Base-by-base conservation (phyloP, 2,888 invertebrate genomes). In the Drosophila leonis region DNA sequence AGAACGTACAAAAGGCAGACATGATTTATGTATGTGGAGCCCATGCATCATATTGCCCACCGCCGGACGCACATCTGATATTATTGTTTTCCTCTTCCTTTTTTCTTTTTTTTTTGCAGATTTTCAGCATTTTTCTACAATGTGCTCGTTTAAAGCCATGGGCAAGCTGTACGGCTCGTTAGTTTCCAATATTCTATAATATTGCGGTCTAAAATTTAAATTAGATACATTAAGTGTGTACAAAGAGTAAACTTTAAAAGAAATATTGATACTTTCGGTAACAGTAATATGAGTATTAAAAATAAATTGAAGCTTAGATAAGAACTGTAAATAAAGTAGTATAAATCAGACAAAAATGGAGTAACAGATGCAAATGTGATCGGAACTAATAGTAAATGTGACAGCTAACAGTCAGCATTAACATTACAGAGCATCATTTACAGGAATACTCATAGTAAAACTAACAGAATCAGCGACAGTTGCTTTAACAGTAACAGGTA, bases 11-110 rank as follows among this genome's bases (percentile, higher is more conserved):
- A 70, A 79, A 63, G 65, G 70, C 72, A 68, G 15, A 56, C 61
- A 72, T 86, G 83, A 85, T 85, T 88, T 88, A 88, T 85, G 75
- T 74, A 65, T 66, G 75, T 72, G 59, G 72, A 59, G 77, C 64
- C 72, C 72, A 80, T 82, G 70, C 80, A 84, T 83, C 85, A 79
- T 72, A 63, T 65, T 72, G 64, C 33, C 63, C 65, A 65, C 49
- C 59, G 52, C 39, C 35, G 18, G 41, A 35, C 31, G 37, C 44
- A 24, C 41, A 51, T 49, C 35, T 33, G 41, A 61, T 54, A 62
- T 56, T 66, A 49, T 72, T 57, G 46, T 42, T 60, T 49, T 12
- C 48, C 0, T 18, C 18, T 41, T 39, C 0, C 18, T 41, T 41
- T 39, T 48, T n/a, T 29, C 3, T 18, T 48, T 48, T n/a, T 15